phyloP scores from a whole-genome alignment of 2,113 vertebrate species.

The Trachemys scripta region DNA sequence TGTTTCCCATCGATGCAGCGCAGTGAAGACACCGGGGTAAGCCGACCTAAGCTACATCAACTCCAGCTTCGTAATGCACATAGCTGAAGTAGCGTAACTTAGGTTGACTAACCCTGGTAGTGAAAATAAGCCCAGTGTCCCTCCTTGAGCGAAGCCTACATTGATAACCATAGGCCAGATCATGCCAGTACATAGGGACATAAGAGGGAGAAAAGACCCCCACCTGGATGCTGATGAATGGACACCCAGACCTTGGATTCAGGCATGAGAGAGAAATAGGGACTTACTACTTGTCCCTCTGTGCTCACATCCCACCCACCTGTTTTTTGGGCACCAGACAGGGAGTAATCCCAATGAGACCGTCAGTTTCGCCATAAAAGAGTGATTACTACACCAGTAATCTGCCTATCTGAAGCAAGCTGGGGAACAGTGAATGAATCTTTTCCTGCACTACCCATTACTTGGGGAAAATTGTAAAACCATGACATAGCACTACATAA shows the following conservation, averaged over 20 bases:
- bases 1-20: too few species aligned
- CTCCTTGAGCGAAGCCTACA: neutral
- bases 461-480: neutral
- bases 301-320: neutral
- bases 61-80: too few species aligned
- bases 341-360: neutral
- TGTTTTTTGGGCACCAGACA: neutral
- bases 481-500: neutral
- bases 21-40: too few species aligned
- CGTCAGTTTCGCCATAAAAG: neutral
- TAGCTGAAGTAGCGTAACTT: too few species aligned
- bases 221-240: neutral
- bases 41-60: too few species aligned
- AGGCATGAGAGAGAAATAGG: neutral
- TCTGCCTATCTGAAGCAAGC: neutral
- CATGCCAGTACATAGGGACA: neutral
- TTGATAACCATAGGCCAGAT: neutral
- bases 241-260: neutral
- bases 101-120: too few species aligned
- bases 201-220: neutral
- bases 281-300: neutral
- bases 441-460: neutral
- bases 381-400: neutral
- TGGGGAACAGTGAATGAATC: neutral
- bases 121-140: neutral